Conservation (phyloP, 2,888 invertebrate genomes). For the Callimorpha dominula region DNA sequence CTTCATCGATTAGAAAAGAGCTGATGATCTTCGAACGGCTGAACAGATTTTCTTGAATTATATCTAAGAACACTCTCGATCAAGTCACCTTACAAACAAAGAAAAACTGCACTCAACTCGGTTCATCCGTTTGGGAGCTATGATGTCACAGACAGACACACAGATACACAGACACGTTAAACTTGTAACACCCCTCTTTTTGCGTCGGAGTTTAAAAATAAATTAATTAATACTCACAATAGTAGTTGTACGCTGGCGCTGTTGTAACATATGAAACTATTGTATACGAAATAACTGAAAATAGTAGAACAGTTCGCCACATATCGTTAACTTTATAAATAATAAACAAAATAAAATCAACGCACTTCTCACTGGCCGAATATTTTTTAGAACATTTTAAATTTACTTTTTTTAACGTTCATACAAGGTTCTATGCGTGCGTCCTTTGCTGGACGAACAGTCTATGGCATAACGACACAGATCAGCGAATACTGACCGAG, state of each 20-base stretch:
- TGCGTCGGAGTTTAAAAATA: not conserved
- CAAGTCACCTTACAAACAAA: no score
- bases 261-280: slow-evolving; percentile 56
- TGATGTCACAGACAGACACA: no score
- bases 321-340: slow-evolving; percentile 39
- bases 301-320: slow-evolving; percentile 53
- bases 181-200: no score
- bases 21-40: no score
- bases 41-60: no score
- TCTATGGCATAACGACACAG: slow-evolving; percentile 45
- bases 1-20: no score
- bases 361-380: slow-evolving; percentile 9
- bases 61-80: no score
- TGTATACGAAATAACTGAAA: slow-evolving; percentile 47
- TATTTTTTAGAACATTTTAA: slow-evolving; percentile 27
- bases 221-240: slow-evolving; percentile 59
- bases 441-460: slow-evolving; percentile 8
- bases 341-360: not conserved
- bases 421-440: slow-evolving; percentile 14
- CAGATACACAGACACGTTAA: no score
- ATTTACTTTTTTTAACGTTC: slow-evolving; percentile 9
- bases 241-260: slow-evolving; percentile 60
- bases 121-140: no score
- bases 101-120: no score
- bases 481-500: slow-evolving; percentile 63